A percentile compares a stretch with the other conserved stretches of the same genome.
Conservation (phyloP, 1,140 invertebrate genomes). For the Drosophila micromelanica region DNA sequence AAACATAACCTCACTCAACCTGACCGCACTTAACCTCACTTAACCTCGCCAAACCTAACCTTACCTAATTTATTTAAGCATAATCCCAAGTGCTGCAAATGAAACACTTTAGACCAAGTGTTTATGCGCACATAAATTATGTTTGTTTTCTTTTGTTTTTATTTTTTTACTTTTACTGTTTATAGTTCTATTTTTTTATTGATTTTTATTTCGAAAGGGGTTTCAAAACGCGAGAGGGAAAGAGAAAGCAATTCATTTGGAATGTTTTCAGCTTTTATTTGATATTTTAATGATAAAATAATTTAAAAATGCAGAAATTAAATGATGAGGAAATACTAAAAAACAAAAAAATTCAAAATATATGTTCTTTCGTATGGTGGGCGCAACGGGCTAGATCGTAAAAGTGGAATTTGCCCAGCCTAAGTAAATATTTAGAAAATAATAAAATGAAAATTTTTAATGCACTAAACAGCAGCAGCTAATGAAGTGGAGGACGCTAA, state of each 20-base stretch:
- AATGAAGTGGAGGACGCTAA: background rate
- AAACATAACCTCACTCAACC: background rate
- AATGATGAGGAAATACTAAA: constrained; percentile 1
- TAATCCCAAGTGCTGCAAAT: constrained; percentile 2
- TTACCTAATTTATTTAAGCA: background rate
- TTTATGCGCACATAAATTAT: constrained; percentile 37
- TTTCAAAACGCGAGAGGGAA: background rate
- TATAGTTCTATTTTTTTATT: constrained; percentile 11
- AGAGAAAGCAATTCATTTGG: no score
- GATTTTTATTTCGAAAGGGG: constrained; percentile 19
- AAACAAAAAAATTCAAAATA: background rate
- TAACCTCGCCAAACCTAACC: background rate
- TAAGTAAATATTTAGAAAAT: constrained; percentile 78
- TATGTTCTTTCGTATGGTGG: constrained; percentile 10
- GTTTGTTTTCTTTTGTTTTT: constrained; percentile 16
- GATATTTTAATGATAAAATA: constrained; percentile 5
- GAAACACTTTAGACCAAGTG: constrained; percentile 11
- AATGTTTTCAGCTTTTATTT: background rate
- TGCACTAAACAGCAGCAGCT: constrained; percentile 37
- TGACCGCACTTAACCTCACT: background rate
- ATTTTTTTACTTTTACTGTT: constrained; percentile 1
- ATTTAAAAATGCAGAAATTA: background rate
- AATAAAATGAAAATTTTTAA: constrained; percentile 66
- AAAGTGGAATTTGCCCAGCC: constrained; percentile 56
- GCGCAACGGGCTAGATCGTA: constrained; percentile 41